Base-by-base conservation (phyloP, 1,140 invertebrate species). In the Oryzaephilus surinamensis region DNA sequence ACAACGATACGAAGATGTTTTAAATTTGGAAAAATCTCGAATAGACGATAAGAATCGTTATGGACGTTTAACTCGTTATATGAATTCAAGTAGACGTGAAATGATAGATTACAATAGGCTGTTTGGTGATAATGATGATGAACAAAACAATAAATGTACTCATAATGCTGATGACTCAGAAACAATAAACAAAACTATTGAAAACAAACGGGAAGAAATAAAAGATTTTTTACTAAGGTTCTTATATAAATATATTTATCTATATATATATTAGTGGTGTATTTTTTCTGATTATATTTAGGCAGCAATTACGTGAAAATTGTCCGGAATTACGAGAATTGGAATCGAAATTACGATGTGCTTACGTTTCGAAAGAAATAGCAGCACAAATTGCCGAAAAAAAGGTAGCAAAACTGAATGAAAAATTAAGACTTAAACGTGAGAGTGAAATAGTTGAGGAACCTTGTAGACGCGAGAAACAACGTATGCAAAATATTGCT, bases 281-380 rank as follows among this genome's bases (percentile, higher is more conserved):
- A 30, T 45, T 29, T 27, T 46, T 43, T 27, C 43, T 43, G 24
- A 35, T 39, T 15, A 28, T 50, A 5, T 39, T 23, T 12, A 51
- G 57, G 20, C 58, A 62, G 42, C 47, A 50, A 27, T 34, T 64
- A 10, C 47, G 63, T n/a, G 55, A 61, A 50, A 61, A 52, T 36
- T 57, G 52, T 41, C 53, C 51, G 19, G 65, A 67, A 51, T 44
- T 67, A 32, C 36, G 55, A 30, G 56, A 64, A 17, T 41, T 67
- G 10, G 60, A 63, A 46, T 33, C 47, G 6, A 58, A 63, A 52
- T 46, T 67, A 21, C 52, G 52, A 39, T 46, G 52, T 12, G 64
- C 62, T 13, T 67, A 67, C 45, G 45, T 59, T 3, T 54, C 48
- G 13, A 66, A 66, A 46, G 56, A 60, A 43, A 39, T 64, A 15